phyloP scores from a whole-genome alignment of 2,797 vertebrate species.

The Muraenolepis orangiensis region DNA sequence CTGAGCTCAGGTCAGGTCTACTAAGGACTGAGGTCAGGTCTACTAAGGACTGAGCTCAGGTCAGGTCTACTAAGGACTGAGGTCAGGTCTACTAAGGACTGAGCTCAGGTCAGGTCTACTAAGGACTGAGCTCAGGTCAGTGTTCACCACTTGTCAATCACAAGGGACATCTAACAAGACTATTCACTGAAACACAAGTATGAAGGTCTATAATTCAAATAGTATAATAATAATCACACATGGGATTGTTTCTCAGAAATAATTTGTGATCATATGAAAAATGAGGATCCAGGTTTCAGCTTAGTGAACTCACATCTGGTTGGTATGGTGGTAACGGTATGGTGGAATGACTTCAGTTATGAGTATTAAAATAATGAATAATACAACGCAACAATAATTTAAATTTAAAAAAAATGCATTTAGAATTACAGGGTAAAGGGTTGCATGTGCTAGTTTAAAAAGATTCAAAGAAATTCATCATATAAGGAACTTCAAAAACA shows the following conservation, averaged over 20 bases:
- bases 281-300: neutral
- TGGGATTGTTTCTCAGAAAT: neutral
- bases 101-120: too few species aligned
- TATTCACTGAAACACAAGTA: too few species aligned
- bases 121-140: neutral
- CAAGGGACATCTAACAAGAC: too few species aligned
- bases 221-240: too few species aligned
- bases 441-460: neutral
- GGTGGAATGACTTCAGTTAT: neutral
- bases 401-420: neutral
- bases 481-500: neutral
- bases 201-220: too few species aligned
- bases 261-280: neutral
- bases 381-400: neutral
- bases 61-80: too few species aligned
- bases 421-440: neutral
- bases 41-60: too few species aligned
- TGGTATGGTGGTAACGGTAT: too few species aligned
- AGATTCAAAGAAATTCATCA: neutral
- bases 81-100: too few species aligned
- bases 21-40: too few species aligned
- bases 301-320: neutral
- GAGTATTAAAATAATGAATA: conserved; percentile 1
- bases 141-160: neutral
- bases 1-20: too few species aligned